These are phyloP conservation scores for Corbicula japonica DNA, from an alignment of 2,888 invertebrate genomes.

Conservation along the genomic window DNA sequence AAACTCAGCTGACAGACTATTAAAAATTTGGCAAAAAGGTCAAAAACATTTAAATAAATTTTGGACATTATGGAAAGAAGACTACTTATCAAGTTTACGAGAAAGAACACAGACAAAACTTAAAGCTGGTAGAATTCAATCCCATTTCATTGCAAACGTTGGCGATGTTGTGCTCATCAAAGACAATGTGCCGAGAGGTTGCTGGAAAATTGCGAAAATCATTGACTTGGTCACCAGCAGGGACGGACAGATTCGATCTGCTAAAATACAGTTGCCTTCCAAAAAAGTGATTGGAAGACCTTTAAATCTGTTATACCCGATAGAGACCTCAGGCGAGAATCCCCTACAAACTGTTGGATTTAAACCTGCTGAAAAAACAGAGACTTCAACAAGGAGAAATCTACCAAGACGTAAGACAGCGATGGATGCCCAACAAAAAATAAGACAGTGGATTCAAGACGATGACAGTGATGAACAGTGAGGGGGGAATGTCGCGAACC, in stretches of 20 bases:
- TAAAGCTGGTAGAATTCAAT: slow-evolving; percentile 32
- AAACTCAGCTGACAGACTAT: slow-evolving; percentile 21
- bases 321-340: slow-evolving; percentile 12
- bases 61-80: slow-evolving; percentile 51
- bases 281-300: slow-evolving; percentile 27
- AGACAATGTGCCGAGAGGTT: slow-evolving; percentile 20
- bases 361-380: too few species aligned
- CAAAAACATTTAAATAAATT: slow-evolving; percentile 35
- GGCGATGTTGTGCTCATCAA: slow-evolving; percentile 36
- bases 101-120: slow-evolving; percentile 35
- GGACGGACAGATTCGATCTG: too few species aligned
- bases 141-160: too few species aligned
- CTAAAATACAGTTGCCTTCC: slow-evolving; percentile 17
- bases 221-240: too few species aligned
- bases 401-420: too few species aligned
- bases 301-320: slow-evolving; percentile 22
- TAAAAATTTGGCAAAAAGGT: slow-evolving; percentile 47
- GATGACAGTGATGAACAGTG: too few species aligned
- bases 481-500: too few species aligned
- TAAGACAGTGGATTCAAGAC: too few species aligned
- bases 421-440: too few species aligned
- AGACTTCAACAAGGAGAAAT: too few species aligned
- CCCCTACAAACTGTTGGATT: too few species aligned
- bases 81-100: slow-evolving; percentile 47
- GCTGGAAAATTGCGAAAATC: too few species aligned